Base-by-base conservation (phyloP, 2,888 invertebrate species). In the Uloborus plumipes region DNA sequence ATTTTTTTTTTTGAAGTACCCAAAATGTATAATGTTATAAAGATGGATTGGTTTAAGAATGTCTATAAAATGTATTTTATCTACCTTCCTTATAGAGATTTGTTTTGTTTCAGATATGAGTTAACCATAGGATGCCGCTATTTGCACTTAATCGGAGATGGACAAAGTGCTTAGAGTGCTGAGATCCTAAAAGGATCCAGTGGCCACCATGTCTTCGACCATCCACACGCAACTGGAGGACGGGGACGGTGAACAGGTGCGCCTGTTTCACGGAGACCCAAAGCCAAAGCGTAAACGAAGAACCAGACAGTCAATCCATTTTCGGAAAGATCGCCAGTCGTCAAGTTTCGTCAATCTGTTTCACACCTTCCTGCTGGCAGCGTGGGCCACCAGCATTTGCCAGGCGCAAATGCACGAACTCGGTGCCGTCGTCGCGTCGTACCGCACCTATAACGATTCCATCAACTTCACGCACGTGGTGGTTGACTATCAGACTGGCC, bases 401-500 rank as follows among this genome's bases (percentile, higher is more conserved):
- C 84, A 86, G 15, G 79, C 78, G 3, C 72, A 71, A 16, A 39
- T 39, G 39, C 83, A 84, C 20, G 77, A 73, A 16, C 39, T 39
- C 39, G 72, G 70, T 22, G 51, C 71, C 3, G 81, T 86, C 16
- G 74, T 83, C 20, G 85, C 84, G 20, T 76, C 84, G 1, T 86
- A 85, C 75, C 16, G 78, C 4, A 86, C 85, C n/a, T 76, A 71
- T 58, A 86, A 86, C 72, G 84, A 79, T 59, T 84, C 85, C n/a
- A 84, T 86, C 53, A 86, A 86, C 72, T 86, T 91, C 85, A 89
- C 89, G 84, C 91, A 91, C 86, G 87, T 91, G 70, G 89, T 90
- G n/a, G 86, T 88, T 79, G 88, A 89, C 85, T 85, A 86, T 84
- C 72, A 72, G 26, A 89, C 90, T 2, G 93, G 93, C 74, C 92